Percentiles rank a stretch among this genome's conserved stretches.
These are phyloP conservation scores for Ophioderma brevispina DNA, from an alignment of 35 echinoderm and acorn worm genomes.

Conservation along the genomic window DNA sequence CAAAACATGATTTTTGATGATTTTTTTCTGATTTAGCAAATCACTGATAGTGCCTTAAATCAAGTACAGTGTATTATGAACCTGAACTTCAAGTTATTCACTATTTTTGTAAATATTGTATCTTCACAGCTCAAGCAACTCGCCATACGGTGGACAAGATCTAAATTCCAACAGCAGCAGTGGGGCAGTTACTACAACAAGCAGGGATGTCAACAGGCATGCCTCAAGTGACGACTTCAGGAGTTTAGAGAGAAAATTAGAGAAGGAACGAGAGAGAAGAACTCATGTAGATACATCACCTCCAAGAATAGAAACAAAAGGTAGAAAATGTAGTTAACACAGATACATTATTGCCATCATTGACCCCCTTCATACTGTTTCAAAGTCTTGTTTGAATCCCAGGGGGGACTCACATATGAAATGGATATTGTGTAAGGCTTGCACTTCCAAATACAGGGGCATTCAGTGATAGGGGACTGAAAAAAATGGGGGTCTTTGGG, in stretches of 20 bases:
- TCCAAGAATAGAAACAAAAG: constrained; percentile 44
- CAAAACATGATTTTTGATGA: no score
- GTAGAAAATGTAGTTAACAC: no score
- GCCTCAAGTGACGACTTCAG: constrained; percentile 41
- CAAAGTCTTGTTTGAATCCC: no score
- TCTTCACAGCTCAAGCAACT: constrained; percentile 34
- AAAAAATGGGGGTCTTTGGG: no score
- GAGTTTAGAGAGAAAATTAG: constrained; percentile 46
- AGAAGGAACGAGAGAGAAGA: constrained; percentile 60
- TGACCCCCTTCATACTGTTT: no score
- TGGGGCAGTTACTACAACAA: background rate
- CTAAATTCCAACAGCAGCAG: constrained; percentile 37
- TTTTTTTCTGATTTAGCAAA: no score
- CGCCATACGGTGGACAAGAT: constrained; percentile 24
- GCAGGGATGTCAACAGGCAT: constrained; percentile 19
- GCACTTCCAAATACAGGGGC: no score
- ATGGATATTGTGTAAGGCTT: no score
- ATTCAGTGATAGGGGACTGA: no score
- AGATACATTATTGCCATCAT: no score
- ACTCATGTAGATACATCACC: constrained; percentile 30
- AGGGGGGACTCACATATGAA: no score
- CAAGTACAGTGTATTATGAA: background rate
- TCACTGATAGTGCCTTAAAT: no score
- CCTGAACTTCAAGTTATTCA: background rate
- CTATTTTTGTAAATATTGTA: background rate